Base-by-base conservation (phyloP, 2,797 vertebrate species). In the Parauchenoglanis punctatus region DNA sequence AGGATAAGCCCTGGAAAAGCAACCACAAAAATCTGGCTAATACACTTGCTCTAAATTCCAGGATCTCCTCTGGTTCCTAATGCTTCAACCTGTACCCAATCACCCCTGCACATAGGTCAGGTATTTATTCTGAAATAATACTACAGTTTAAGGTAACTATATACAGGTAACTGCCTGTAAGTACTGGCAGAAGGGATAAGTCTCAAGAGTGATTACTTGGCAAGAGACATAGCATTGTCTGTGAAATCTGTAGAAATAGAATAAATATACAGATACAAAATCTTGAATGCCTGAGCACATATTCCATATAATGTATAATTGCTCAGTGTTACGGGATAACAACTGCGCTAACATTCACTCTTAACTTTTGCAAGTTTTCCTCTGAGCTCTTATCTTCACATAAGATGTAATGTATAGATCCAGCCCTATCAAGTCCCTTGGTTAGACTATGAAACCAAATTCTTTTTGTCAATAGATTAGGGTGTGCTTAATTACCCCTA, bases 71-170 rank as follows among this genome's bases (percentile, higher is more conserved):
- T 90, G 78, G 91, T 92, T 93, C 93, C 92, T 94, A 89, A 95
- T 93, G 91, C 91, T 93, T 94, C 25, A 40, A 89, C 93, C 93
- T 95, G 94, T 93, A 94, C 93, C 95, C 92, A 92, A 94, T 91
- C 61, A 91, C 92, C 94, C 93, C 94, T 92, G 88, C 93, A 40
- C 40, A 89, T 93, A 94, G 96, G 96, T 97, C 96, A 97, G 96
- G 96, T 94, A 94, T 96, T 97, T 95, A 96, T 92, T 95, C 94
- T 95, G 96, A 95, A 96, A 96, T 40, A 97, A 95, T 92, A 93
- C 89, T 92, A 94, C 92, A 92, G 92, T 92, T 94, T 94, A 93
- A 88, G 89, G 92, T 59, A 89, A 88, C 92, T 92, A 40, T 40
- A 40, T 40, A 40, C 40, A 40, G 40, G 40, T 40, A 40, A 40